Evolutionary conservation across 2,888 invertebrate genomes (phyloP).

Genomic region (Nesidiocoris tenuis): DNA sequence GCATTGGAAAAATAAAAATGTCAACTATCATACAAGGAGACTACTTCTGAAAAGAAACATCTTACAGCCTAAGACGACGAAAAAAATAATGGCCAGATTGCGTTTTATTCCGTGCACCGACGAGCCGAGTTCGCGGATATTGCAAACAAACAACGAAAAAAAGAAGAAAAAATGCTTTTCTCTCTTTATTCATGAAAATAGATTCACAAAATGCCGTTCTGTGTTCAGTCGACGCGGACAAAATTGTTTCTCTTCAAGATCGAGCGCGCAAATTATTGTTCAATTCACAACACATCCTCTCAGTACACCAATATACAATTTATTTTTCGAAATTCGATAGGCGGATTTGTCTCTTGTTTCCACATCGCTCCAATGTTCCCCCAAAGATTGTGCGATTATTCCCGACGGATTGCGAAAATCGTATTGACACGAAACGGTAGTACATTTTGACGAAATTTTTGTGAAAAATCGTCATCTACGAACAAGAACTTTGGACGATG

Average conservation of each 20-base stretch:
- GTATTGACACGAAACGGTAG: too few species aligned
- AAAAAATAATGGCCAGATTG: constrained; percentile 31
- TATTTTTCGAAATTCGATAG: too few species aligned
- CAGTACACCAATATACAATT: neutral
- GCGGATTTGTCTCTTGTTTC: too few species aligned
- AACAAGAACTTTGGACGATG: too few species aligned
- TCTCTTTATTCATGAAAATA: neutral
- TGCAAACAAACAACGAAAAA: too few species aligned
- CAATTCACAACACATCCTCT: neutral
- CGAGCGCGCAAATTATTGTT: neutral
- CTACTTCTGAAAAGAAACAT: neutral
- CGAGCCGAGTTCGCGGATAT: neutral
- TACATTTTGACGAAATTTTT: too few species aligned
- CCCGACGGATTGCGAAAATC: too few species aligned
- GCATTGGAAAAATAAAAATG: constrained; percentile 31
- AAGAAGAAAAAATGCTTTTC: neutral
- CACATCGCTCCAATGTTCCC: too few species aligned
- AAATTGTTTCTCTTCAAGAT: neutral
- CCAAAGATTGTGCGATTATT: neutral
- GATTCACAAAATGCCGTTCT: neutral
- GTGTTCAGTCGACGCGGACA: neutral
- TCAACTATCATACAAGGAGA: constrained; percentile 11
- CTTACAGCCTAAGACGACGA: constrained; percentile 24
- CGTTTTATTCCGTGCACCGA: neutral
- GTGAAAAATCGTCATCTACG: too few species aligned